Conservation (phyloP, 2,113 vertebrate genomes). For the Ploceus nigricollis region DNA sequence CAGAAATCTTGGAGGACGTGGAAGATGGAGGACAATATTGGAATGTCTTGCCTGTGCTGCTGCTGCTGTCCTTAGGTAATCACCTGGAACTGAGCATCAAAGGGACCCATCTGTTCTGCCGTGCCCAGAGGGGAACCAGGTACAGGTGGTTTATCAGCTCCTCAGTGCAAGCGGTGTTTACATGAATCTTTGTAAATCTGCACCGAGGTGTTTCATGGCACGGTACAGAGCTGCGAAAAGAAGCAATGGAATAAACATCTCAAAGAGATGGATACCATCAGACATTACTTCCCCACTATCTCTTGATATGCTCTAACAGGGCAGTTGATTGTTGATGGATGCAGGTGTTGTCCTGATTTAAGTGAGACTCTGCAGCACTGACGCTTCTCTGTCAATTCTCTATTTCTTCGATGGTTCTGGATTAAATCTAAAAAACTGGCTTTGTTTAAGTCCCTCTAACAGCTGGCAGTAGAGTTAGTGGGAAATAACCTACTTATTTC, state of each 20-base stretch:
- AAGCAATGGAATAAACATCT: not conserved
- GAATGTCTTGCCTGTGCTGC: not conserved
- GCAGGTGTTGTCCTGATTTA: not conserved
- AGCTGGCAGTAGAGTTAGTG: not conserved
- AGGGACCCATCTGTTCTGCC: not conserved
- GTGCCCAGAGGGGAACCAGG: not conserved
- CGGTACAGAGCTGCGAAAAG: not conserved
- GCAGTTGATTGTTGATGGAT: not conserved
- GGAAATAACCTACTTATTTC: not conserved
- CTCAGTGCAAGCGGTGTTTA: not conserved
- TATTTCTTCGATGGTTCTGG: not conserved
- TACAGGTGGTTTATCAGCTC: not conserved
- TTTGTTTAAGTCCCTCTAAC: not conserved
- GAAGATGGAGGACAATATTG: not conserved
- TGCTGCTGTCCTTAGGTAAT: not conserved
- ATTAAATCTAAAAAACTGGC: not conserved
- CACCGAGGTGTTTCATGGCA: not conserved
- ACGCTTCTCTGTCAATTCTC: not conserved
- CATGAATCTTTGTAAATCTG: not conserved
- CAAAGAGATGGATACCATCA: not conserved
- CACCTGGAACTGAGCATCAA: not conserved
- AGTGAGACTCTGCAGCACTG: not conserved
- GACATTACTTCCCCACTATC: not conserved
- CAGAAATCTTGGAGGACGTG: not conserved
- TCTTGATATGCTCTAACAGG: not conserved